Evolutionary conservation across 2,113 vertebrate species (phyloP).

Genomic region (Drymodes brunneopygia): DNA sequence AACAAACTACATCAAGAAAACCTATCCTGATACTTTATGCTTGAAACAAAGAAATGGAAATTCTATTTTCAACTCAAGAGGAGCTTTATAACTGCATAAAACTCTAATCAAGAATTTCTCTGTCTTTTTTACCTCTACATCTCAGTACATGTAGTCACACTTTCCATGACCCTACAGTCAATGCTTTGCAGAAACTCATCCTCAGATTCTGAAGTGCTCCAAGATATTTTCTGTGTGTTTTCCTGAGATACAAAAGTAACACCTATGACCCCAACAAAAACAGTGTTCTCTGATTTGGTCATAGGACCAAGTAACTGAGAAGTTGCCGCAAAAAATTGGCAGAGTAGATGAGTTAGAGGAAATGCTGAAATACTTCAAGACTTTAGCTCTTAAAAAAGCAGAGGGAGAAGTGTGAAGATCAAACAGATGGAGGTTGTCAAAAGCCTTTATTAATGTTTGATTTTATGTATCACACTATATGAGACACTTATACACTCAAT

Average conservation of each 20-base stretch:
- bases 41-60: not conserved
- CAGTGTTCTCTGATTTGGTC: not conserved
- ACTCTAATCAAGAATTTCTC: constrained; percentile 8
- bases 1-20: not conserved
- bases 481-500: not conserved
- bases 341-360: not conserved
- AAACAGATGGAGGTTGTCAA: constrained; percentile 59
- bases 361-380: constrained; percentile 26
- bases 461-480: constrained; percentile 36
- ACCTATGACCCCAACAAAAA: not conserved
- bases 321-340: not conserved
- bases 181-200: not conserved
- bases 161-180: constrained; percentile 6
- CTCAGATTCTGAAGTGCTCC: not conserved
- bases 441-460: constrained; percentile 55
- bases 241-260: not conserved
- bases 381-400: constrained; percentile 23
- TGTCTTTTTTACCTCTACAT: not conserved
- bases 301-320: constrained; percentile 6
- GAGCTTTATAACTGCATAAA: not conserved
- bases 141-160: not conserved
- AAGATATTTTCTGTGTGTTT: not conserved
- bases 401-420: constrained; percentile 41
- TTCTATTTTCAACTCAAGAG: constrained; percentile 12
- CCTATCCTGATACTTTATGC: not conserved